Conservation (phyloP, 2,797 vertebrate species). For the Chelon labrosus region DNA sequence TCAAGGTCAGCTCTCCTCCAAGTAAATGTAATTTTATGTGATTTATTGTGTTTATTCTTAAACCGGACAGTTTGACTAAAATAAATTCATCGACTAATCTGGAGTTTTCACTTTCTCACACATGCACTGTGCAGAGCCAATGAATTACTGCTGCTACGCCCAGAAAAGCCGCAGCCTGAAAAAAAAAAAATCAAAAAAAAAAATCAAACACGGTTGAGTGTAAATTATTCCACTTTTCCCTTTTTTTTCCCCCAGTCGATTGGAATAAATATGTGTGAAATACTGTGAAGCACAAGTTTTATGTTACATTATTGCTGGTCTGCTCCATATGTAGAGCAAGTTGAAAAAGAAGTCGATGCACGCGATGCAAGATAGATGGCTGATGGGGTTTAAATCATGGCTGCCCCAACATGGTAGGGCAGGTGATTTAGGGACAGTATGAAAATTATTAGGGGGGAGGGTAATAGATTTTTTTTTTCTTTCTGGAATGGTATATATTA, state of each 20-base stretch:
- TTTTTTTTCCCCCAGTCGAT: conserved; percentile 21
- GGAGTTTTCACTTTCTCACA: conserved; percentile 18
- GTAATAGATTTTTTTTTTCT: not conserved
- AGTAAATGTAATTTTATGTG: conserved; percentile 40
- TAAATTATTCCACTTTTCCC: conserved; percentile 38
- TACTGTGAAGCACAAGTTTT: conserved; percentile 37
- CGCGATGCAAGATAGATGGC: conserved; percentile 21
- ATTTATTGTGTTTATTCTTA: conserved; percentile 61
- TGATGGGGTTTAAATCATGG: conserved; percentile 40
- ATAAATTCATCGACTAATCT: conserved; percentile 53
- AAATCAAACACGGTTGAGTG: conserved; percentile 12
- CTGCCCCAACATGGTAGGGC: not conserved
- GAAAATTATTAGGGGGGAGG: conserved; percentile 13
- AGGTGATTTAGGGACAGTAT: conserved; percentile 37
- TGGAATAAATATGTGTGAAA: conserved; percentile 51
- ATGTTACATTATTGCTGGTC: conserved; percentile 45
- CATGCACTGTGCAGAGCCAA: conserved; percentile 16
- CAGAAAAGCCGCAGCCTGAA: conserved; percentile 29
- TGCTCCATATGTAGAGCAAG: conserved; percentile 33
- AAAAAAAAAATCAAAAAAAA: not conserved
- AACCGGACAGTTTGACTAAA: conserved; percentile 46
- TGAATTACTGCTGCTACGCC: conserved; percentile 47
- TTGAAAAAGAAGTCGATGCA: conserved; percentile 30
- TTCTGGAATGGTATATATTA: too few relatives aligned
- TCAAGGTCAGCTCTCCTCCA: conserved; percentile 50